These are phyloP conservation scores for Argentina silus DNA, from an alignment of 2,797 vertebrate species.

Conservation along the genomic window DNA sequence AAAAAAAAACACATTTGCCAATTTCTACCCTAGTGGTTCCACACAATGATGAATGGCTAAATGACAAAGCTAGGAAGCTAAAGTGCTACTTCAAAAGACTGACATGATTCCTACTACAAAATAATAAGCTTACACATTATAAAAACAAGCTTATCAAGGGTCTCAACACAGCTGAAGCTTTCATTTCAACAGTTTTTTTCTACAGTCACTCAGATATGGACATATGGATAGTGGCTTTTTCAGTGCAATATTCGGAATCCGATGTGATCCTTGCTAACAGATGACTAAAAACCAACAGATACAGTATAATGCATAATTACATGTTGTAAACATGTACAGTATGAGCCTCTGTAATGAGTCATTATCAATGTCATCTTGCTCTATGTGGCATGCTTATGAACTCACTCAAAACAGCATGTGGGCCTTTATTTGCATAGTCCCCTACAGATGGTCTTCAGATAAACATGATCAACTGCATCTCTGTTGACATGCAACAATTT, in stretches of 20 bases:
- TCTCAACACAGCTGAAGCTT: constrained; percentile 25
- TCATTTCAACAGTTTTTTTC: constrained; percentile 20
- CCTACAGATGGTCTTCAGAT: too few relatives aligned
- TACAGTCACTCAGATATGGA: constrained; percentile 9
- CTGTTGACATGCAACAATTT: too few relatives aligned
- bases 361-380: too few relatives aligned
- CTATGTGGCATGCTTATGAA: too few relatives aligned
- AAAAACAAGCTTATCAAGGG: constrained; percentile 64
- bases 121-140: constrained; percentile 23
- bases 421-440: too few relatives aligned
- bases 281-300: too few relatives aligned
- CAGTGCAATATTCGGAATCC: constrained; percentile 21
- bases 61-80: constrained; percentile 29
- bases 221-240: constrained; percentile 10
- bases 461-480: too few relatives aligned
- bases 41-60: neutral
- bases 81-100: constrained; percentile 65
- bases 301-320: too few relatives aligned
- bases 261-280: too few relatives aligned
- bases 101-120: constrained; percentile 25
- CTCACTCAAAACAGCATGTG: too few relatives aligned
- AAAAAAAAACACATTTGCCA: neutral
- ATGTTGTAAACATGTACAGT: too few relatives aligned
- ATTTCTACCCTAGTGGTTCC: neutral
- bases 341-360: neutral